Conservation (phyloP, 2,113 vertebrate species). For the Thunnus thynnus region DNA sequence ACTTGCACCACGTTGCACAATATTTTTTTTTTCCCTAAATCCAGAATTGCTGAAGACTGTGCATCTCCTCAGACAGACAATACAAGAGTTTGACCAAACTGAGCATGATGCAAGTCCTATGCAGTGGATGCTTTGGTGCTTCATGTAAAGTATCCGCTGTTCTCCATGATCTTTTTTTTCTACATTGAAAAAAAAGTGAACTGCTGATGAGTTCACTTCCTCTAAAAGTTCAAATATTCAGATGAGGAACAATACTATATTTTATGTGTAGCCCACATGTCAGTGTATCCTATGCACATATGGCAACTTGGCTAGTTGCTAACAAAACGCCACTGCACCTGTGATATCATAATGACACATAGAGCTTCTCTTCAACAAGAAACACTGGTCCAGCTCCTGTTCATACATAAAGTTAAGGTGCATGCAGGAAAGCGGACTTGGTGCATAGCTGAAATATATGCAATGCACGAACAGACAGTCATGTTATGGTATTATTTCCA, state of each 20-base stretch:
- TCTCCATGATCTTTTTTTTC: background rate
- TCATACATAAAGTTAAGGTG: background rate
- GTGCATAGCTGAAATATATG: background rate
- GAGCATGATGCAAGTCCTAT: background rate
- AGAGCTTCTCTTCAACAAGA: background rate
- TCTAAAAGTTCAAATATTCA: slow-evolving; percentile 10
- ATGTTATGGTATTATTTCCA: background rate
- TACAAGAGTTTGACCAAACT: background rate
- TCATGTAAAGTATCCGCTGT: background rate
- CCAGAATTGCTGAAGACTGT: background rate
- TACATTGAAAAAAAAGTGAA: slow-evolving; percentile 20
- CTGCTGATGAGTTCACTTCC: slow-evolving; percentile 29
- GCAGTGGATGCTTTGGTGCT: background rate
- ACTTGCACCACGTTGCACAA: background rate
- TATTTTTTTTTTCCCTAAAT: background rate
- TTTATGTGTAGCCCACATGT: background rate
- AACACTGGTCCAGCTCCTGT: background rate
- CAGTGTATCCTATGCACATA: background rate
- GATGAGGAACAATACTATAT: background rate
- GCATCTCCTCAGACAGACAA: background rate
- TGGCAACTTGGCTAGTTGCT: background rate
- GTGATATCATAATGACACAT: background rate
- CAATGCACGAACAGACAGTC: background rate
- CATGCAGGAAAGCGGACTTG: background rate
- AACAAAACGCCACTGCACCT: background rate